phyloP scores from a whole-genome alignment of 2,113 vertebrate genomes.

The Megatriorchis doriae region DNA sequence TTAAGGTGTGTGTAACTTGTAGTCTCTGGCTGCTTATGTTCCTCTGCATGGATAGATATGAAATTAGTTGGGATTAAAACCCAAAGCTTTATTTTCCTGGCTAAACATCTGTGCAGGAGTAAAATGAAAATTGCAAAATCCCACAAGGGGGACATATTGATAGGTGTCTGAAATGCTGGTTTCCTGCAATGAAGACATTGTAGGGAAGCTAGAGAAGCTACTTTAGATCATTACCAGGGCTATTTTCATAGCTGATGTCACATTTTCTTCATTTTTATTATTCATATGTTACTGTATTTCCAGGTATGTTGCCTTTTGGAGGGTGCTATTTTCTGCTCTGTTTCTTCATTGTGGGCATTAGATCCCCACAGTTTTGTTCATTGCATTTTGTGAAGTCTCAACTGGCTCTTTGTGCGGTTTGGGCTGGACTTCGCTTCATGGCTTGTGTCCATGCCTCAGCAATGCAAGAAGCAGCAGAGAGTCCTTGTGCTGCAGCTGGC shows the following conservation, averaged over 20 bases:
- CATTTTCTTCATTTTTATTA: not conserved
- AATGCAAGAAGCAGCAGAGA: conserved; percentile 45
- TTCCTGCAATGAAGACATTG: not conserved
- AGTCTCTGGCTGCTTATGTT: not conserved
- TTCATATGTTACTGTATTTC: not conserved
- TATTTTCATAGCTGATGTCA: not conserved
- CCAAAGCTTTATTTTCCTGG: not conserved
- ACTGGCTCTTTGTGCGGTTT: not conserved
- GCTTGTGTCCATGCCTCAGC: conserved; percentile 11
- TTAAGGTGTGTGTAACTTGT: not conserved
- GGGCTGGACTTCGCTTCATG: conserved; percentile 66
- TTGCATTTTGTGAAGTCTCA: not conserved
- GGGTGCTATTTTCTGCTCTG: not conserved
- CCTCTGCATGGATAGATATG: not conserved
- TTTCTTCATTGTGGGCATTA: not conserved
- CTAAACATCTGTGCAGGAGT: not conserved
- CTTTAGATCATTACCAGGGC: not conserved
- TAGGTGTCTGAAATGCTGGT: not conserved
- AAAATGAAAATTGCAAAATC: not conserved
- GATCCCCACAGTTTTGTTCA: not conserved
- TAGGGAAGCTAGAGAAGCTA: not conserved
- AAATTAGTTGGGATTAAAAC: not conserved
- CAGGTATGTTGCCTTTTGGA: not conserved
- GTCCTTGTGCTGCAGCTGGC: conserved; percentile 58
- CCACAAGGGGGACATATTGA: not conserved